Percentiles rank a stretch among this genome's conserved stretches.
phyloP scores from a whole-genome alignment of 2,113 vertebrate genomes.

The Acanthisitta chloris region DNA sequence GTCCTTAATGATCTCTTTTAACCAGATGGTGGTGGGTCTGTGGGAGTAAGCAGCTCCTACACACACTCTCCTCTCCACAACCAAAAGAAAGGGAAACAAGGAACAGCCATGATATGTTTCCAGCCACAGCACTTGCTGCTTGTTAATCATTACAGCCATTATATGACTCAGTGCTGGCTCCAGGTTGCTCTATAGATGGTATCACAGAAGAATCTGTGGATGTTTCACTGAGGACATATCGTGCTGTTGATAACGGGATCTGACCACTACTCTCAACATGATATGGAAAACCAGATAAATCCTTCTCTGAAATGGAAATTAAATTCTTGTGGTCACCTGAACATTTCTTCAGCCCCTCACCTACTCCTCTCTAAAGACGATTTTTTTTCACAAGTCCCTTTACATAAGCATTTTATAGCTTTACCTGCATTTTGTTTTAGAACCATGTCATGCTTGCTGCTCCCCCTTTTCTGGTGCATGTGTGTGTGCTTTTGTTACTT shows the following conservation, averaged over 20 bases:
- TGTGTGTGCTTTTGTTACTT: slow-evolving; percentile 54
- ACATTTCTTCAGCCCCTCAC: not conserved
- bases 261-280: not conserved
- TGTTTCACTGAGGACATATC: not conserved
- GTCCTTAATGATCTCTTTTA: not conserved
- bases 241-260: not conserved
- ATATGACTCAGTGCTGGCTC: not conserved
- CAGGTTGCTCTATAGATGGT: not conserved
- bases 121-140: not conserved
- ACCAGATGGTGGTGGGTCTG: not conserved
- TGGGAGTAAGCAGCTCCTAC: not conserved
- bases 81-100: not conserved
- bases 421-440: not conserved
- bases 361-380: not conserved
- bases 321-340: not conserved
- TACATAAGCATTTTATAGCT: not conserved
- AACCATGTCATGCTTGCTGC: not conserved
- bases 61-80: not conserved
- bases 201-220: not conserved
- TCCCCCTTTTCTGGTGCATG: slow-evolving; percentile 24
- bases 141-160: not conserved
- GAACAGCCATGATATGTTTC: not conserved
- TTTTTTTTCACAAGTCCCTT: not conserved
- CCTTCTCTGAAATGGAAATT: not conserved
- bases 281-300: not conserved